These are phyloP conservation scores for Nasalis larvatus DNA, from an alignment of 2,113 vertebrate genomes.

Conservation along the genomic window DNA sequence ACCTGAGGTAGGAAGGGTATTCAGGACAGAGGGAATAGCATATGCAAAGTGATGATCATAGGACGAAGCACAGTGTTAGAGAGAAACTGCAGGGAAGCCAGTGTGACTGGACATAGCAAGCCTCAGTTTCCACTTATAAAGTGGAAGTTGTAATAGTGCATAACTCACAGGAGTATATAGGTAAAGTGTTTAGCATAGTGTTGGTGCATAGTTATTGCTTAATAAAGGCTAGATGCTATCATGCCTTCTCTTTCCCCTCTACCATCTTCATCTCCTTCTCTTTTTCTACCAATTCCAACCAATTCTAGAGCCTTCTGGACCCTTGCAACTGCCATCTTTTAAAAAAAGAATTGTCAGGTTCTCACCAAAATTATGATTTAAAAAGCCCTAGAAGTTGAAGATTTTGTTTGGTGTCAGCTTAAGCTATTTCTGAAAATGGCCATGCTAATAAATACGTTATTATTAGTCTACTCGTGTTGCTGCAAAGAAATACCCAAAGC, in stretches of 20 bases:
- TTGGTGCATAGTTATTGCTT: not conserved
- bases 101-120: not conserved
- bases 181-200: too few relatives aligned
- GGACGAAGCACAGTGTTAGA: rapidly evolving
- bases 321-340: not conserved
- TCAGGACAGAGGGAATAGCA: not conserved
- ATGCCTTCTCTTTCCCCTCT: too few relatives aligned
- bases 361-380: not conserved
- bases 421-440: not conserved
- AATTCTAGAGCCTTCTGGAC: not conserved
- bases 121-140: not conserved
- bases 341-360: not conserved
- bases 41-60: not conserved
- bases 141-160: too few relatives aligned
- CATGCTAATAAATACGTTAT: rapidly evolving
- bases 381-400: not conserved
- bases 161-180: rapidly evolving
- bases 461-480: not conserved
- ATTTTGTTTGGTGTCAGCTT: not conserved
- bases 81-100: not conserved
- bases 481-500: not conserved
- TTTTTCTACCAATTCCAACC: not conserved
- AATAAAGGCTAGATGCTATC: not conserved
- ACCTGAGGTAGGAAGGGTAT: not conserved
- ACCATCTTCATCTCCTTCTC: not conserved